phyloP scores from a whole-genome alignment of 2,888 invertebrate genomes.

The Tiliacea aurago region DNA sequence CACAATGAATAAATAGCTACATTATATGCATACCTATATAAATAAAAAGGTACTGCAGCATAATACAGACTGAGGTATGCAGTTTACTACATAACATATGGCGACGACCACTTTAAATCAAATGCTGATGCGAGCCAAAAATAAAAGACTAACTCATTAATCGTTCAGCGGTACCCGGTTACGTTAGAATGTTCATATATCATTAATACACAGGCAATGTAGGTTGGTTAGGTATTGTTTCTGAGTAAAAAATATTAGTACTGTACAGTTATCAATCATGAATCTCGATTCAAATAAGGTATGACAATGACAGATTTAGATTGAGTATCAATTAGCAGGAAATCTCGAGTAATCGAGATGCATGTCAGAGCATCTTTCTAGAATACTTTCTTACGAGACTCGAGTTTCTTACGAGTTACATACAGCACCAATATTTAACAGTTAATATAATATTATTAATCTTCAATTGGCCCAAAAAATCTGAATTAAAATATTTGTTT shows the following conservation, averaged over 20 bases:
- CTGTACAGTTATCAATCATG: neutral
- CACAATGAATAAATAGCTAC: neutral
- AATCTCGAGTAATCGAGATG: neutral
- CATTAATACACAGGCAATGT: constrained; percentile 16
- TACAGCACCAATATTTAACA: neutral
- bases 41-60: constrained; percentile 15
- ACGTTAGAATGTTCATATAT: neutral
- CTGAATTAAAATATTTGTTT: neutral
- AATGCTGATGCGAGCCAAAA: constrained; percentile 45
- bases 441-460: neutral
- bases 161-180: constrained; percentile 38
- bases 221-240: constrained; percentile 12
- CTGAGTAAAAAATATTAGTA: neutral
- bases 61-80: constrained; percentile 37
- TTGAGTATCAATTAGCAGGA: too few species aligned
- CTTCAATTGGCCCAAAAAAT: neutral
- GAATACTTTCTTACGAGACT: neutral
- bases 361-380: constrained; percentile 9
- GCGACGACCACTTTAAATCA: constrained; percentile 25
- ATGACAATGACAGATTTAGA: neutral
- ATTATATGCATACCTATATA: neutral
- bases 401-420: neutral
- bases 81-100: constrained; percentile 22
- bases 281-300: neutral
- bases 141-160: constrained; percentile 45